Evolutionary conservation across 2,888 invertebrate species (phyloP).

Genomic region (Microlaimidae sp.): DNA sequence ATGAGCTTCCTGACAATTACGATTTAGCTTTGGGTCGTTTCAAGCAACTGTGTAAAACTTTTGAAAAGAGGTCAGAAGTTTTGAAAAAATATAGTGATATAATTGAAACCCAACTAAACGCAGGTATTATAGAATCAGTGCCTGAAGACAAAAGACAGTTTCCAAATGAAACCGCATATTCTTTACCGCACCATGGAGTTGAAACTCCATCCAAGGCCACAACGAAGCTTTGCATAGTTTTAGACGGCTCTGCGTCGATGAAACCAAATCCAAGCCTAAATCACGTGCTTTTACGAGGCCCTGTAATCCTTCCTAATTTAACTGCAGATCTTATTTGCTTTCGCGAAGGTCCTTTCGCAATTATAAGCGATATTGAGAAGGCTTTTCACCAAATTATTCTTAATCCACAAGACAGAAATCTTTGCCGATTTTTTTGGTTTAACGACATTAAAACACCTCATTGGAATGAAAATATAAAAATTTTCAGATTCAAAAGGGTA

Average conservation of each 20-base stretch:
- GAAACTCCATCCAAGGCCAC: conserved; percentile 19
- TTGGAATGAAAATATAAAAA: conserved; percentile 10
- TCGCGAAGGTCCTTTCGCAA: conserved; percentile 23
- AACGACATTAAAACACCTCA: conserved; percentile 15
- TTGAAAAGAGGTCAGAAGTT: too few species aligned
- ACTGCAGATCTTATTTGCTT: conserved; percentile 28
- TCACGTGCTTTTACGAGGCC: conserved; percentile 27
- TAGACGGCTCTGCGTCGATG: conserved; percentile 24
- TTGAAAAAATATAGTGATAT: not conserved
- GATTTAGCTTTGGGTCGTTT: not conserved
- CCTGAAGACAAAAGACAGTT: not conserved
- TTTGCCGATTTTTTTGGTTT: conserved; percentile 36
- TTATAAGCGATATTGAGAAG: conserved; percentile 35
- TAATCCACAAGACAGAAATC: conserved; percentile 14
- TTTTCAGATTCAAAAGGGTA: conserved; percentile 21
- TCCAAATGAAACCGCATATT: conserved; percentile 9
- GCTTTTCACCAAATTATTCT: conserved; percentile 33
- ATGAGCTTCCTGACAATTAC: not conserved
- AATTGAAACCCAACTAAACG: not conserved
- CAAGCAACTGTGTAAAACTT: not conserved
- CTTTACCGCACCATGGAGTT: conserved; percentile 28
- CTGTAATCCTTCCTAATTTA: conserved; percentile 33
- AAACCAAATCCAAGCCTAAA: conserved; percentile 28
- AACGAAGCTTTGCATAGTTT: conserved; percentile 30
- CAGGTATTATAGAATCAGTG: conserved; percentile 1